Evolutionary conservation across 2,888 invertebrate genomes (phyloP), one percentile per base, ranked within the genome.

Genomic region (Cryptus viduatorius): DNA sequence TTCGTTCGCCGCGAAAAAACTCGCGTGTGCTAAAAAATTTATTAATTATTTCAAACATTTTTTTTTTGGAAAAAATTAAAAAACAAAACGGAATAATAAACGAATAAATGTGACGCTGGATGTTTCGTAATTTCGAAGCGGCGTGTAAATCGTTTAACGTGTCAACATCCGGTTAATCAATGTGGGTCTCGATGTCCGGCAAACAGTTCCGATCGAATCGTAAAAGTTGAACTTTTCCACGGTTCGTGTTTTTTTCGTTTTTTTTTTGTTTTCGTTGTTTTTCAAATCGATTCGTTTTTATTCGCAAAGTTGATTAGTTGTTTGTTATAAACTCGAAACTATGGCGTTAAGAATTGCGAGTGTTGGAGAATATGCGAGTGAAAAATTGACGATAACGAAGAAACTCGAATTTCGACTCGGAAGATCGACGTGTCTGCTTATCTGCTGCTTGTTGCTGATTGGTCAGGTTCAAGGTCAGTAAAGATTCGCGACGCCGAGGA

Each of bases 381-480:
- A 67, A 46, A 37, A 67, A 59, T 50, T 65, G 37, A 65, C 48
- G 24, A 72, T 31, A n/a, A 61, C n/a, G 61, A 84, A 76, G 72
- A 85, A 79, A 61, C 50, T 76, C n/a, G 67, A 69, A 59, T 79
- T 77, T 42, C 76, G 61, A 10, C 31, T 77, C 53, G 79, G 67
- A 19, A 31, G 76, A 48, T 77, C 68, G 44, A 29, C 76, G 67
- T 82, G 84, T 31, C 42, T 79, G 79, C 68, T 82, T 46, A 44
- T 82, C 48, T 79, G 82, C 46, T 76, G 76, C 82, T 85, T 82
- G 84, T 85, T 85, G 84, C 84, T 87, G 72, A 86, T 87, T 81
- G 79, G 77, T 77, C 84, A 86, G 61, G 84, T 86, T 83, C 82
- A 87, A 86, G 87, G 87, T 87, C 79, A 83, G 87, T 79, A 53